Evolutionary conservation across 2,113 vertebrate genomes (phyloP).

Genomic region (Pheucticus melanocephalus): DNA sequence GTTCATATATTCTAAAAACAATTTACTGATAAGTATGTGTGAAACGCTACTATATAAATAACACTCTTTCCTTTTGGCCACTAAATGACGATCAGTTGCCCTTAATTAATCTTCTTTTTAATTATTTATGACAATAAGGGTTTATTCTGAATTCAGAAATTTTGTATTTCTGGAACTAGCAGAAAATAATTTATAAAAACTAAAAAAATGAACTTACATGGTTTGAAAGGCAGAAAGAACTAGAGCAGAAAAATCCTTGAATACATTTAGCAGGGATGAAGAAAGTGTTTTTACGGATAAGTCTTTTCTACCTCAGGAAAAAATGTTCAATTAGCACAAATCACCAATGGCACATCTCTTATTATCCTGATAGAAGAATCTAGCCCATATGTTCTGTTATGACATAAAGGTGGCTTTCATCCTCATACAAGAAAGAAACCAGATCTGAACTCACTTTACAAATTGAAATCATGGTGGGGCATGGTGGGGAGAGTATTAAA

Average conservation of each 20-base stretch:
- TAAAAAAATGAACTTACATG: not conserved
- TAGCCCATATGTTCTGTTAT: not conserved
- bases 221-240: not conserved
- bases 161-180: not conserved
- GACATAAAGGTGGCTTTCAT: not conserved
- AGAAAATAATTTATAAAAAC: not conserved
- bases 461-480: not conserved
- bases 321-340: not conserved
- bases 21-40: not conserved
- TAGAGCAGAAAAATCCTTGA: not conserved
- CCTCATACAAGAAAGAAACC: not conserved
- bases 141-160: not conserved
- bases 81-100: not conserved
- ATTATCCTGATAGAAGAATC: not conserved
- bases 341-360: not conserved
- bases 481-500: fast-evolving
- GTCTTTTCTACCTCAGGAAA: not conserved
- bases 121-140: not conserved
- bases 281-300: not conserved
- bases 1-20: not conserved
- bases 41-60: not conserved
- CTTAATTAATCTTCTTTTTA: not conserved
- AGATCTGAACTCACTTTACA: not conserved
- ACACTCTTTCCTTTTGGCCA: not conserved
- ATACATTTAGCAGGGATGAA: not conserved